Percentiles rank a stretch among this genome's conserved stretches.
Evolutionary conservation across 2,797 vertebrate species (phyloP).

Genomic region (Zonotrichia albicollis): DNA sequence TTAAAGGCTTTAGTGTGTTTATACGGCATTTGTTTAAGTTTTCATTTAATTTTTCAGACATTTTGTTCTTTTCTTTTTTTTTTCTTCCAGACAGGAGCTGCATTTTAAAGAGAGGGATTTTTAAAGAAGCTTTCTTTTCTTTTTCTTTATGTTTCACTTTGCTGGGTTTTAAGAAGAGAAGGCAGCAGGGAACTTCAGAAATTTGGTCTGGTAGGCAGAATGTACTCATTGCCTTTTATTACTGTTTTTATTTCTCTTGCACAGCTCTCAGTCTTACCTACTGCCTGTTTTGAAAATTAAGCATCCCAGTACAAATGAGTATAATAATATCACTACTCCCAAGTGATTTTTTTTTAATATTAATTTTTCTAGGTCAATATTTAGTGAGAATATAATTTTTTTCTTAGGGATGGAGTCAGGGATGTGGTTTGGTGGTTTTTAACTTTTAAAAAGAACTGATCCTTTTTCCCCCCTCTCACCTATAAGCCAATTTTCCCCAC

Average conservation of each 20-base stretch:
- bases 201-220: neutral
- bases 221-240: neutral
- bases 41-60: neutral
- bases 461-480: rapidly evolving
- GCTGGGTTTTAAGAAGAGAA: neutral
- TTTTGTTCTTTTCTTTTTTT: neutral
- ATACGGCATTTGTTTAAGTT: neutral
- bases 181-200: neutral
- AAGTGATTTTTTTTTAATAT: neutral
- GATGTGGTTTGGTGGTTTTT: neutral
- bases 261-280: neutral
- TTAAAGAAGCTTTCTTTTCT: neutral
- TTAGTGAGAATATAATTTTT: neutral
- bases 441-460: neutral
- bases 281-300: neutral
- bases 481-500: neutral
- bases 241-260: neutral
- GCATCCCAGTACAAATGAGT: neutral
- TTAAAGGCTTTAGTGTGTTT: neutral
- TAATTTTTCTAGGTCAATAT: neutral
- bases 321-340: rapidly evolving
- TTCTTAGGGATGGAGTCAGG: neutral
- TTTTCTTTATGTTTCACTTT: neutral
- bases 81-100: neutral
- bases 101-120: neutral